A percentile compares a stretch with the other conserved stretches of the same genome.
phyloP scores from a whole-genome alignment of 1,140 invertebrate species.

The Drosophila auraria region DNA sequence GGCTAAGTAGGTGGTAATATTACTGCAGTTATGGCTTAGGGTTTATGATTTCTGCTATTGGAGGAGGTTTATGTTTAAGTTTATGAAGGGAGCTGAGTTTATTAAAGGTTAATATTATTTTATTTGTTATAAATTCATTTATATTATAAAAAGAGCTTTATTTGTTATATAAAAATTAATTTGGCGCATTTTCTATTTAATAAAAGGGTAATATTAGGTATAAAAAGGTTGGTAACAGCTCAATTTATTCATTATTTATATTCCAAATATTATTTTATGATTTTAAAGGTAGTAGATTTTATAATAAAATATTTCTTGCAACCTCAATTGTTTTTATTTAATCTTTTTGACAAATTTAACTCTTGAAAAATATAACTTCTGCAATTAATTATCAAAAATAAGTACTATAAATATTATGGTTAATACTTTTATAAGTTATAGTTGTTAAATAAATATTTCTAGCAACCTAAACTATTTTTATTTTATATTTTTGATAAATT shows the following conservation, averaged over 20 bases:
- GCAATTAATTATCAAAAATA: too few relatives aligned
- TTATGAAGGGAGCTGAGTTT: background rate
- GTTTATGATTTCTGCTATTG: background rate
- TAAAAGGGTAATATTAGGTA: background rate
- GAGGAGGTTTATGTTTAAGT: background rate
- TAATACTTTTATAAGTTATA: too few relatives aligned
- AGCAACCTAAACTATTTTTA: too few relatives aligned
- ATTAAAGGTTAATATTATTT: background rate
- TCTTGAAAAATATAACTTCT: too few relatives aligned
- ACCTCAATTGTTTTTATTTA: background rate
- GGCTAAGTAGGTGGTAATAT: constrained; percentile 17
- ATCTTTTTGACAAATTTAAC: background rate
- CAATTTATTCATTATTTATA: too few relatives aligned
- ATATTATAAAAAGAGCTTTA: background rate
- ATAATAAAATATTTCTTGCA: too few relatives aligned
- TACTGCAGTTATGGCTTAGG: background rate
- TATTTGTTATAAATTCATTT: background rate
- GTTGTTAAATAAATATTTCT: too few relatives aligned
- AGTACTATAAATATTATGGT: too few relatives aligned
- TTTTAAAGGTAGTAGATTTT: too few relatives aligned
- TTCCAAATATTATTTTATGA: too few relatives aligned
- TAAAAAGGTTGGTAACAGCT: too few relatives aligned
- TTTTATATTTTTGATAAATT: too few relatives aligned
- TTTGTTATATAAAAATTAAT: background rate
- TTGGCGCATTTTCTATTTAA: background rate